Evolutionary conservation across 2,113 vertebrate genomes (phyloP).

Genomic region (Sphyrna mokarran): DNA sequence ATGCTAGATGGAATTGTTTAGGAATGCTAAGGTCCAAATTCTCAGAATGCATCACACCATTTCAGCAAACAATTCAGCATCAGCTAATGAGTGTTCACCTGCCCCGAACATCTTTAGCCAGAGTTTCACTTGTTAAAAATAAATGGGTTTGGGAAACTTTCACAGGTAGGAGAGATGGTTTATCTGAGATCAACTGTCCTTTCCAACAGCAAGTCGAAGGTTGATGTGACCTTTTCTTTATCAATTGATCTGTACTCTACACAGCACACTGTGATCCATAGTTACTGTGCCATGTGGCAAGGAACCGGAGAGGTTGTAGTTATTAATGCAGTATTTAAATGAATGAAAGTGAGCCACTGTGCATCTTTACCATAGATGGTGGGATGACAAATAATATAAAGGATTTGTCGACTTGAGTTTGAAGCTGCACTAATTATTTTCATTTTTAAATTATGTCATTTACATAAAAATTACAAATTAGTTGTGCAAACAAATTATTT

Average conservation of each 20-base stretch:
- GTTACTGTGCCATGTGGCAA: neutral
- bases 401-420: neutral
- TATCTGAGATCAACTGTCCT: neutral
- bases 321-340: slow-evolving; percentile 29
- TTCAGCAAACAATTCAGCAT: neutral
- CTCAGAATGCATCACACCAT: neutral
- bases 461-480: neutral
- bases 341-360: neutral
- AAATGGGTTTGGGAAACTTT: neutral
- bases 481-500: neutral
- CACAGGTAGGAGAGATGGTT: slow-evolving; percentile 4
- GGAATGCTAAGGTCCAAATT: neutral
- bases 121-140: neutral
- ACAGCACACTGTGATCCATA: neutral
- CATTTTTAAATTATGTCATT: neutral
- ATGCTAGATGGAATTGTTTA: neutral
- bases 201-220: neutral
- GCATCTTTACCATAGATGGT: neutral
- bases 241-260: slow-evolving; percentile 13
- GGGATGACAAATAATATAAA: neutral
- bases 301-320: neutral
- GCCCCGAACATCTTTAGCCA: neutral
- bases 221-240: slow-evolving; percentile 22
- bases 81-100: neutral
- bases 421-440: neutral